Percentiles rank a stretch among this genome's conserved stretches.
phyloP scores from a whole-genome alignment of 1,140 invertebrate genomes.

The Stenopsyche tienmushanensis region DNA sequence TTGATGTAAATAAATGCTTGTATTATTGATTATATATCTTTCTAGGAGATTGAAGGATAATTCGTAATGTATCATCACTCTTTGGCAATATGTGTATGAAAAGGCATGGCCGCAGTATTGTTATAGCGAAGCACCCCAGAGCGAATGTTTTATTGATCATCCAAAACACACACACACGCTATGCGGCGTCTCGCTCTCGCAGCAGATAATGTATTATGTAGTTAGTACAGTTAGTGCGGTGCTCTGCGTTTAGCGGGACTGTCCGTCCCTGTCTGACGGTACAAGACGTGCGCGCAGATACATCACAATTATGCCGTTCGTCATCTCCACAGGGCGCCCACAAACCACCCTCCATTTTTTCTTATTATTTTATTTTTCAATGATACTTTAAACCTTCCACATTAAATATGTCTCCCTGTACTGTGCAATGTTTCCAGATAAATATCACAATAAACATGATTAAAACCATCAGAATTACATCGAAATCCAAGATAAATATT shows the following conservation, averaged over 20 bases:
- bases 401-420: too few relatives aligned
- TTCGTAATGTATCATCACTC: background rate
- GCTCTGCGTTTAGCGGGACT: slow-evolving; percentile 18
- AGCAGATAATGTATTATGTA: slow-evolving; percentile 36
- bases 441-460: too few relatives aligned
- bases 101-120: slow-evolving; percentile 15
- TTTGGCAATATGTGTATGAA: too few relatives aligned
- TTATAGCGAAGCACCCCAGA: slow-evolving; percentile 11
- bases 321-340: too few relatives aligned
- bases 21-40: background rate
- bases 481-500: too few relatives aligned
- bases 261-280: slow-evolving; percentile 32
- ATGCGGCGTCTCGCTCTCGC: background rate
- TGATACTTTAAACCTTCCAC: too few relatives aligned
- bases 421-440: too few relatives aligned
- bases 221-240: slow-evolving; percentile 34
- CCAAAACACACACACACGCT: slow-evolving; percentile 41
- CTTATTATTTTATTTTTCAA: too few relatives aligned
- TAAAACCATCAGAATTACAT: too few relatives aligned
- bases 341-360: too few relatives aligned
- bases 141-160: slow-evolving; percentile 43
- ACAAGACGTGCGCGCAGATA: slow-evolving; percentile 33
- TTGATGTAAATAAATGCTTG: too few relatives aligned
- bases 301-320: slow-evolving; percentile 20
- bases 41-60: background rate